Base-by-base conservation (phyloP, 2,113 vertebrate genomes). In the Perca flavescens region DNA sequence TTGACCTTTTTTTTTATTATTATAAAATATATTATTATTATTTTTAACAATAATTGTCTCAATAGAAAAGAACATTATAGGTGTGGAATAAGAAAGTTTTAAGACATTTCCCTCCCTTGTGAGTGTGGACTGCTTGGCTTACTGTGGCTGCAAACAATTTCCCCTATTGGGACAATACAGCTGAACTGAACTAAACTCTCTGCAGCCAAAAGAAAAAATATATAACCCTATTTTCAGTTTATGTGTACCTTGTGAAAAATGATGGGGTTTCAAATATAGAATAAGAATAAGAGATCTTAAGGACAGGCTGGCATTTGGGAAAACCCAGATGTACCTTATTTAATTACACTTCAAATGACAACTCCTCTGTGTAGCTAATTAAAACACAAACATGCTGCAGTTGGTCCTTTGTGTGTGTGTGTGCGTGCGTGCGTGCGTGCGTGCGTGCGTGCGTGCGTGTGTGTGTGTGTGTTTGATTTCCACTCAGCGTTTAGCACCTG, bases 311-410 rank as follows among this genome's bases (percentile, higher is more conserved):
- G 8, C 49, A 21, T 76, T 75, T 25, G 40, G 14, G 25, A 70
- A 76, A 49, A n/a, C 43, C 19, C 17, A 54, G 21, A 28, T 43
- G 31, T 22, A 17, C 31, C 31, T 15, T 17, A 1, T 4, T 50
- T 79, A 56, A 74, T 78, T 28, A 56, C 34, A 68, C n/a, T 67
- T 72, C 62, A 60, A 16, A 21, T 14, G 22, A 72, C 16, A 21
- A 10, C 49, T 43, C 62, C 28, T 50, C 34, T 47, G 19, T 17
- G 17, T 77, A 50, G 57, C n/a, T 72, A 52, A 89, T 81, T 86
- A 71, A 66, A 61, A 60, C 28, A 80, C 31, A 64, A 77, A 62
- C 46, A 64, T 21, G 54, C 49, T 60, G 9, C 34, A 60, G 46
- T 17, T 28, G 36, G 46, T 66, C 72, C 61, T 73, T 5, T 34